phyloP scores from a whole-genome alignment of 2,888 invertebrate genomes.

The Argynnis bischoffii region DNA sequence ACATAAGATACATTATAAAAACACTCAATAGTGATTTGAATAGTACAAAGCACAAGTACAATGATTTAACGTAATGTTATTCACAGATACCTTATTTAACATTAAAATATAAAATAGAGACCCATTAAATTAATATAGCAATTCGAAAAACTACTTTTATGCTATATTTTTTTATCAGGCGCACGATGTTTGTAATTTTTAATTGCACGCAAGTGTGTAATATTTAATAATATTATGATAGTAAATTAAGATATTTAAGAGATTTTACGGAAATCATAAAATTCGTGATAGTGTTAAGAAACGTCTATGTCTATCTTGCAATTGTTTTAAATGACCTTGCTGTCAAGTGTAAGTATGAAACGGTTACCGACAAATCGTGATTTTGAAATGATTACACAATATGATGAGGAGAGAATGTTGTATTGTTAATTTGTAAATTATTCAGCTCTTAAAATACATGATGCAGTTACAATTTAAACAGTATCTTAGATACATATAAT shows the following conservation, averaged over 20 bases:
- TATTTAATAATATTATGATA: background rate
- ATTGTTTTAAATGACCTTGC: slow-evolving; percentile 28
- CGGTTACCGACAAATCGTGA: slow-evolving; percentile 21
- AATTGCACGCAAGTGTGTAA: background rate
- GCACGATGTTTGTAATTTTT: background rate
- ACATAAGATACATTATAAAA: too few species aligned
- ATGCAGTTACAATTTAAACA: background rate
- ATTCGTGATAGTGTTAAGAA: slow-evolving; percentile 11
- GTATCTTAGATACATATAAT: too few species aligned
- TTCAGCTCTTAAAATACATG: background rate
- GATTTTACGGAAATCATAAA: slow-evolving; percentile 3
- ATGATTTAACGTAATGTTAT: background rate
- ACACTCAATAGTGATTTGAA: too few species aligned
- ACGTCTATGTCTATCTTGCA: slow-evolving; percentile 9
- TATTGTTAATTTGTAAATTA: slow-evolving; percentile 20
- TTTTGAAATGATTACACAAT: slow-evolving; percentile 30
- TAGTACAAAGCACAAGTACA: too few species aligned
- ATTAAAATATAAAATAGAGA: too few species aligned
- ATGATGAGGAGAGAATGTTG: slow-evolving; percentile 9
- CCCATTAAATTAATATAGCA: background rate
- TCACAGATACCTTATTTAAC: background rate
- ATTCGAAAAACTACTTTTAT: background rate
- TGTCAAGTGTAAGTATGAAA: slow-evolving; percentile 17
- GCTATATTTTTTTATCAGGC: slow-evolving; percentile 5
- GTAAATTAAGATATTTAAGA: too few species aligned